Percentiles rank a stretch among this genome's conserved stretches.
Evolutionary conservation across 2,888 invertebrate species (phyloP).

Genomic region (Poecilobothrus nobilitatus): DNA sequence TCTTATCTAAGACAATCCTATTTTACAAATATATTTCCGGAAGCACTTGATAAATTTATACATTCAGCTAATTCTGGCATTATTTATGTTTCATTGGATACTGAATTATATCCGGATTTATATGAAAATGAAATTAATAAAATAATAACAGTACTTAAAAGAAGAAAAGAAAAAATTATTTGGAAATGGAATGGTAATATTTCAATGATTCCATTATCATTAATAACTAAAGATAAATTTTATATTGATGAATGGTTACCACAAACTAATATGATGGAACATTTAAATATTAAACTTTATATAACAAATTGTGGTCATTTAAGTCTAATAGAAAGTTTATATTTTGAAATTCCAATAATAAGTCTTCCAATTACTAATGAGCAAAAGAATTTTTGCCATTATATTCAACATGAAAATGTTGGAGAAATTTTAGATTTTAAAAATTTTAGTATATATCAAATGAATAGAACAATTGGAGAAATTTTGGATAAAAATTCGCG

Average conservation of each 20-base stretch:
- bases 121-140: slow-evolving; percentile 15
- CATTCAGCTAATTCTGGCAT: slow-evolving; percentile 18
- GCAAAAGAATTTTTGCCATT: not conserved
- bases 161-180: slow-evolving; percentile 19
- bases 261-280: slow-evolving; percentile 19
- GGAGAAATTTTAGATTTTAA: not conserved
- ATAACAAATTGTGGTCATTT: slow-evolving; percentile 21
- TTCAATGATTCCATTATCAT: not conserved
- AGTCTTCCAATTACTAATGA: slow-evolving; percentile 19
- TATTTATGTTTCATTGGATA: slow-evolving; percentile 20
- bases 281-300: slow-evolving; percentile 21
- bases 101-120: slow-evolving; percentile 15
- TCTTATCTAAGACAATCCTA: not conserved
- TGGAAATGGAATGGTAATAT: slow-evolving; percentile 21
- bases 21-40: slow-evolving; percentile 11
- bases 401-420: not conserved
- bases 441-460: not conserved
- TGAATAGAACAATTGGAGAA: not conserved
- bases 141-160: slow-evolving; percentile 16
- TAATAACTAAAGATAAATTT: slow-evolving; percentile 14
- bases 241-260: slow-evolving; percentile 18
- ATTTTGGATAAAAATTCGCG: not conserved
- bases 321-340: slow-evolving; percentile 20
- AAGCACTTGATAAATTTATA: slow-evolving; percentile 17
- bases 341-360: slow-evolving; percentile 20